Evolutionary conservation across 2,113 vertebrate genomes (phyloP).

Genomic region (Festucalex cinctus): DNA sequence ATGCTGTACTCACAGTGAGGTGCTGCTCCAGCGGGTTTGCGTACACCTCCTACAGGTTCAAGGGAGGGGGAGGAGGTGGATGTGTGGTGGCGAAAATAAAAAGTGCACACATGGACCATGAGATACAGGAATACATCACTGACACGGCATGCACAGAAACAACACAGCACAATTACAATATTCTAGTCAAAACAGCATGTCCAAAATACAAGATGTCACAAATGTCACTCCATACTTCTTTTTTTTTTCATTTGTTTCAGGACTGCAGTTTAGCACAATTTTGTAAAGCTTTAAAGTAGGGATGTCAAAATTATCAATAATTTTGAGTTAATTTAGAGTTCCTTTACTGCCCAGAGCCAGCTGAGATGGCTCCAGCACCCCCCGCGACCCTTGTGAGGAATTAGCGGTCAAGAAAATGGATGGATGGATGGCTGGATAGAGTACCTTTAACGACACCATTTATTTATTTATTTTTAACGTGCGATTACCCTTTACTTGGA

Average conservation of each 20-base stretch:
- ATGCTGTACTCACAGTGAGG: slow-evolving; percentile 87
- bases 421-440: no score
- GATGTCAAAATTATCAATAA: no score
- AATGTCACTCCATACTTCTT: neutral
- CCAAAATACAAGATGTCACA: neutral
- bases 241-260: neutral
- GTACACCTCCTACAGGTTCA: slow-evolving; percentile 80
- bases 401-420: no score
- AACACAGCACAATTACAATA: neutral
- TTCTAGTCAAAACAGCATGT: neutral
- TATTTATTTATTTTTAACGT: no score
- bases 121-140: slow-evolving; percentile 45
- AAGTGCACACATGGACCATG: slow-evolving; percentile 56
- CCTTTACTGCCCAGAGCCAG: no score
- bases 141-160: slow-evolving; percentile 4
- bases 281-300: no score
- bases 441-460: no score
- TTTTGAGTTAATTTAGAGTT: no score
- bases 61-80: slow-evolving; percentile 43
- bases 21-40: slow-evolving; percentile 89
- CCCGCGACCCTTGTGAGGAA: no score
- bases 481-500: no score
- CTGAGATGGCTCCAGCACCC: no score
- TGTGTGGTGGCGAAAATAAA: slow-evolving; percentile 58
- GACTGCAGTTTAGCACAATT: no score